A percentile compares a stretch with the other conserved stretches of the same genome.
Conservation (phyloP, 2,888 invertebrate genomes). For the Pristionchus fissidentatus region DNA sequence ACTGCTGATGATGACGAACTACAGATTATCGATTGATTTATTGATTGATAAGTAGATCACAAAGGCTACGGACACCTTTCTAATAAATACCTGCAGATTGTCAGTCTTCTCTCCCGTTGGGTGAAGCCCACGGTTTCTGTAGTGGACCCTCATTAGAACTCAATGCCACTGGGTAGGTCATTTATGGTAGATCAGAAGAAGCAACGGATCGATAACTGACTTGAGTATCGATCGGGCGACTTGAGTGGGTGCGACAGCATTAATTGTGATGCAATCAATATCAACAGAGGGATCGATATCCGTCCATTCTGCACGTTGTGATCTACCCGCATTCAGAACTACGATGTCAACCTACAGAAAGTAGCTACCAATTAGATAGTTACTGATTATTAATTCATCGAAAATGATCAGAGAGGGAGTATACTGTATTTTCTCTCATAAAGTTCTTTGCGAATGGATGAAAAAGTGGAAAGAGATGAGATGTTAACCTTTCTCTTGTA, state of each 20-base stretch:
- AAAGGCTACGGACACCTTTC: neutral
- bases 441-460: too few relatives aligned
- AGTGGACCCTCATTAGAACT: too few relatives aligned
- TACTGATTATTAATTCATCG: too few relatives aligned
- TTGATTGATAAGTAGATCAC: slow-evolving; percentile 51
- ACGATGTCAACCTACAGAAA: slow-evolving; percentile 47
- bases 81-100: slow-evolving; percentile 43
- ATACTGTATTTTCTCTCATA: too few relatives aligned
- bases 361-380: neutral
- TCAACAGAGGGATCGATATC: slow-evolving; percentile 83
- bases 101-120: slow-evolving; percentile 38
- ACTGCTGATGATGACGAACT: slow-evolving; percentile 85
- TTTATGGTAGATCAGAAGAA: neutral
- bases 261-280: slow-evolving; percentile 84
- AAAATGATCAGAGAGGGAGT: too few relatives aligned
- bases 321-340: slow-evolving; percentile 44
- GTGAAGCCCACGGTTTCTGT: slow-evolving; percentile 42
- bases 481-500: slow-evolving; percentile 22
- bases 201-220: neutral
- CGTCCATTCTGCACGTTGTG: slow-evolving; percentile 46
- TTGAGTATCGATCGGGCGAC: slow-evolving; percentile 79
- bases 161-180: too few relatives aligned
- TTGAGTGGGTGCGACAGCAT: slow-evolving; percentile 84
- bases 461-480: neutral
- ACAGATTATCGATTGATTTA: slow-evolving; percentile 79